A percentile compares a stretch with the other conserved stretches of the same genome.
phyloP scores from a whole-genome alignment of 2,797 vertebrate species.

The Sebastes paucispinis region DNA sequence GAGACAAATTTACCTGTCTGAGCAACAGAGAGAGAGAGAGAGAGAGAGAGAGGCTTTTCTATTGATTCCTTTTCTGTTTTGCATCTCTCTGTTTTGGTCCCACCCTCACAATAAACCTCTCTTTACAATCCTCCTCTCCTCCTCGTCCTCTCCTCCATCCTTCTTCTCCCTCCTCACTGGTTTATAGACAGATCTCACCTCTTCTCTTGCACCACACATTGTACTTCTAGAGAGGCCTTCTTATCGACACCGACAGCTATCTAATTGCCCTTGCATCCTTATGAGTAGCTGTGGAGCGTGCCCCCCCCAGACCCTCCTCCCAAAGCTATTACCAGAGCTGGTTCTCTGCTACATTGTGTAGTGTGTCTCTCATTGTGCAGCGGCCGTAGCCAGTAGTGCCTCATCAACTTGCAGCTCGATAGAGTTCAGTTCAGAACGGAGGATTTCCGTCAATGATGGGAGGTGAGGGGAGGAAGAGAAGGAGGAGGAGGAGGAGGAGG shows the following conservation, averaged over 20 bases:
- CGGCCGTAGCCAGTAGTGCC: constrained; percentile 36
- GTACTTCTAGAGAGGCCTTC: constrained; percentile 53
- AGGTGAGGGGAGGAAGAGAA: constrained; percentile 5
- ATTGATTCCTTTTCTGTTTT: not conserved
- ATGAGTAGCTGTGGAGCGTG: constrained; percentile 60
- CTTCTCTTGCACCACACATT: constrained; percentile 52
- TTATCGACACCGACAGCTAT: constrained; percentile 75
- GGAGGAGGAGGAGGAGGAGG: not conserved
- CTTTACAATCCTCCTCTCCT: not conserved
- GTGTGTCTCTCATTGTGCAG: constrained; percentile 44
- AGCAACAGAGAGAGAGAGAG: constrained; percentile 35
- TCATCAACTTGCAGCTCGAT: constrained; percentile 55
- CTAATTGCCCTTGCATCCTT: constrained; percentile 77
- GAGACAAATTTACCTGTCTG: constrained; percentile 58
- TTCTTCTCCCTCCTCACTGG: constrained; percentile 20
- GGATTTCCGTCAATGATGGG: constrained; percentile 62
- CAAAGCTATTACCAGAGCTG: constrained; percentile 53
- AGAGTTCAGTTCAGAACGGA: constrained; percentile 38
- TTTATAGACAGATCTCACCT: constrained; percentile 71
- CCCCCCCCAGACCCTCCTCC: not conserved
- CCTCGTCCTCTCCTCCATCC: not conserved
- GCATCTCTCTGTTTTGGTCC: not conserved
- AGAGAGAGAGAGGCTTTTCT: not conserved
- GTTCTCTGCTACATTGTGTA: constrained; percentile 42
- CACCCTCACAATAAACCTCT: not conserved